Evolutionary conservation across 2,797 vertebrate species (phyloP).

Genomic region (Saguinus oedipus): DNA sequence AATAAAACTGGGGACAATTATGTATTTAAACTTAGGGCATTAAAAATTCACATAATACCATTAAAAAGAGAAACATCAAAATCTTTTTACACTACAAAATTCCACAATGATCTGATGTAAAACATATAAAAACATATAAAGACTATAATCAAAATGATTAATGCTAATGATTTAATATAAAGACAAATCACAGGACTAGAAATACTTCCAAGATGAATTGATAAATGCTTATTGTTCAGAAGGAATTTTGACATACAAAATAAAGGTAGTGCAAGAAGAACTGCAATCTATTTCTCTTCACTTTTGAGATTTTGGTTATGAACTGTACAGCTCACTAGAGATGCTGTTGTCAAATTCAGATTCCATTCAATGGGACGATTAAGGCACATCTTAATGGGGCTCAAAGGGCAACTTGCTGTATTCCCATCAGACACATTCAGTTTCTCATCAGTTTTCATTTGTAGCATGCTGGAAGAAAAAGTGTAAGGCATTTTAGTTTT

Average conservation of each 20-base stretch:
- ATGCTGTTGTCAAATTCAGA: constrained; percentile 84
- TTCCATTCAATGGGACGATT: constrained; percentile 86
- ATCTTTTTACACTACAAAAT: constrained; percentile 83
- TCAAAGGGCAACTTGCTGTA: constrained; percentile 85
- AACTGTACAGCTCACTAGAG: constrained; percentile 85
- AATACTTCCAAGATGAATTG: constrained; percentile 82
- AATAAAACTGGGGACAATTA: constrained; percentile 80
- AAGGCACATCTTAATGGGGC: constrained; percentile 88
- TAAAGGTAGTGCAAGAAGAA: constrained; percentile 84
- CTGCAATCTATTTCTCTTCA: constrained; percentile 85
- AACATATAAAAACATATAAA: constrained; percentile 77
- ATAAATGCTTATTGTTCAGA: constrained; percentile 82
- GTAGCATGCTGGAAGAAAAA: constrained; percentile 83
- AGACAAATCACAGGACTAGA: constrained; percentile 84
- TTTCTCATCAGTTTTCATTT: constrained; percentile 85
- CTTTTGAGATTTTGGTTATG: constrained; percentile 87
- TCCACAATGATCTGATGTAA: constrained; percentile 80
- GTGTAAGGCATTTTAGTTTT: constrained; percentile 79
- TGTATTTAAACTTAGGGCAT: constrained; percentile 81
- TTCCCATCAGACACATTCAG: constrained; percentile 84
- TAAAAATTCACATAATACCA: constrained; percentile 84
- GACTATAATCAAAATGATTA: constrained; percentile 83
- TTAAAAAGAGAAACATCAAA: constrained; percentile 83
- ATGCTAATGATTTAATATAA: constrained; percentile 84
- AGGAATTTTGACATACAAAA: constrained; percentile 84